Base-by-base conservation (phyloP, 2,113 vertebrate species). In the Sapajus apella region DNA sequence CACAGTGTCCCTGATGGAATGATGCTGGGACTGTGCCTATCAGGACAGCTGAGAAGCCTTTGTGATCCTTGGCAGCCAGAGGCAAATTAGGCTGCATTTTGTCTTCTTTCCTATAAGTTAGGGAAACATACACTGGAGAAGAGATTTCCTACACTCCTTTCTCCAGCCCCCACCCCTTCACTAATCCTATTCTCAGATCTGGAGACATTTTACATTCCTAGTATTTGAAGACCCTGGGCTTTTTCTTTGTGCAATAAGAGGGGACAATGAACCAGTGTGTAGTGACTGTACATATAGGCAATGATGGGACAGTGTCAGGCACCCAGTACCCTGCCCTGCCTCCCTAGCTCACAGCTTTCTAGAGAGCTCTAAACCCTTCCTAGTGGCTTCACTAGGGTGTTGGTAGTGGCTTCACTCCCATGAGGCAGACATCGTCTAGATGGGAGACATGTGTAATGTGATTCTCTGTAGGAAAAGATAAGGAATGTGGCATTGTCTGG, bases 211-310 rank as follows among this genome's bases (percentile, higher is more conserved):
- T 18, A 9, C 45, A 35, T 25, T 55, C 58, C 75, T 85, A 40
- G 9, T 66, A 52, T 55, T 58, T 58, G 43, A 91, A 92, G 73
- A 17, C 20, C 55, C 23, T 70, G 43, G 37, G 25, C 8, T 40
- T 43, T 45, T 92, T 81, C 27, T 83, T 84, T 37, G 47, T 50
- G 50, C 50, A 43, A 37, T 50, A 13, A 25, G 7, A 27, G 52
- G 30, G 14, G 18, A 68, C 64, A 45, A 21, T 1, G 17, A 75
- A 35, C 3, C 61, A 23, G 47, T 5, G 11, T 30, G 4, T 32
- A 58, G 14, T 3, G 61, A 8, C 25, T 6, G 7, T 21, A 8
- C 3, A 35, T 32, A 30, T 0, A 12, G 80, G 8, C 2, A 4
- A 18, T 12, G 5, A 25, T 73, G 14, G 32, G 64, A 10, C 50